Base-by-base conservation (phyloP, 2,888 invertebrate genomes). In the Merodon equestris region DNA sequence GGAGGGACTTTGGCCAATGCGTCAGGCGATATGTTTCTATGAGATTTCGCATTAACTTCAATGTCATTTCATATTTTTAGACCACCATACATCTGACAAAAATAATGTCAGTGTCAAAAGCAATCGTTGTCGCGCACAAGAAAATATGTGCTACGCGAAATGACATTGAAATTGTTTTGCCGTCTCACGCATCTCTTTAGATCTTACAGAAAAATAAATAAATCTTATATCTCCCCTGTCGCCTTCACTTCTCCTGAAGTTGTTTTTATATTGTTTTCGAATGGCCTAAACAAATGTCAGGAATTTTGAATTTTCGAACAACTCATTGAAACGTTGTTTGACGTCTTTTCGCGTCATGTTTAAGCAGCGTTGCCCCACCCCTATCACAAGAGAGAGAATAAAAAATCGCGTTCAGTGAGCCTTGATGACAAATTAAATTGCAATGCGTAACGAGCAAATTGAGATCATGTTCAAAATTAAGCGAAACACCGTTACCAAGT, bases 401-500 rank as follows among this genome's bases (percentile, higher is more conserved):
- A n/a, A n/a, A n/a, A n/a, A n/a, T n/a, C n/a, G n/a, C n/a, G n/a
- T n/a, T n/a, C n/a, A n/a, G n/a, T n/a, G n/a, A n/a, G n/a, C n/a
- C n/a, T n/a, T n/a, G n/a, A n/a, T n/a, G n/a, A n/a, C n/a, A n/a
- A n/a, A n/a, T 56, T 60, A 38, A 71, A 61, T 66, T 66, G 60
- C 54, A 72, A 66, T 76, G 60, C 64, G 71, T 71, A 72, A 50
- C 64, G 54, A 50, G 56, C 53, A 40, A 60, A 63, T 72, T 72
- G 56, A 63, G 61, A 50, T 71, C 50, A 60, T 57, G 57, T 57
- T 38, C 15, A 47, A 57, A 56, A 40, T 57, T 54, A 50, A 40
- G 60, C 14, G 38, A 1, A 48, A 47, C 48, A 60, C 54, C 61
- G 54, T 61, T 48, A 56, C 14, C 61, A 56, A 66, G 56, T 48